A percentile compares a stretch with the other conserved stretches of the same genome.
phyloP scores from a whole-genome alignment of 1,140 invertebrate genomes.

The Cotesia glomerata region DNA sequence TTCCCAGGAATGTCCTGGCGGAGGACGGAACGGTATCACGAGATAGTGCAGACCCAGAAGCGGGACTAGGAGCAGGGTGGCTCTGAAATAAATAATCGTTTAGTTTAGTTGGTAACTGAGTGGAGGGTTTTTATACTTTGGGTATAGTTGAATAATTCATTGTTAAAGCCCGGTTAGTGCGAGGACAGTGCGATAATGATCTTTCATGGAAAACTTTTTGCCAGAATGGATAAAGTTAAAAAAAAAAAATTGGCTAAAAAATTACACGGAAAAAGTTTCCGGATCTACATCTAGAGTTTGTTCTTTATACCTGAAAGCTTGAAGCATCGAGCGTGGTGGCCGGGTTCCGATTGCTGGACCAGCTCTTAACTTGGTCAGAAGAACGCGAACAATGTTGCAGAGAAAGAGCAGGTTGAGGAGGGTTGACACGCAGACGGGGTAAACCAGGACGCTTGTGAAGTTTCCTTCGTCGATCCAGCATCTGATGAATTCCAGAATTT shows the following conservation, averaged over 20 bases:
- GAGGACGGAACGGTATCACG: constrained; percentile 86
- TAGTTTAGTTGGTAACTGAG: background rate
- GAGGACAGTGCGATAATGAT: background rate
- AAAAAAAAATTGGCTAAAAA: background rate
- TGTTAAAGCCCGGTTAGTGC: no score
- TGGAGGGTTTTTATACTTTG: background rate
- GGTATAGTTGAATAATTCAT: background rate
- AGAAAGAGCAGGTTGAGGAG: constrained; percentile 88
- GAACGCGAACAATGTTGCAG: constrained; percentile 90
- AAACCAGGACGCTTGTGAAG: constrained; percentile 76
- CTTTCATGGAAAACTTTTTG: background rate
- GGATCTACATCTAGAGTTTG: background rate
- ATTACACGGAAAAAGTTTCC: background rate
- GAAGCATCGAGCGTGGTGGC: constrained; percentile 73
- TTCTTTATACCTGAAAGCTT: constrained; percentile 75
- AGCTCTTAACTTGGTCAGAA: constrained; percentile 85
- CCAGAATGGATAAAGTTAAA: background rate
- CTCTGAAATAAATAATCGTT: constrained; percentile 65
- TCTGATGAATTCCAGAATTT: constrained; percentile 56
- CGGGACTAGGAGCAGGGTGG: constrained; percentile 86
- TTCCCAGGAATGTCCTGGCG: constrained; percentile 73
- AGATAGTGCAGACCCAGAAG: constrained; percentile 85
- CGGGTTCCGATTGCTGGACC: constrained; percentile 67
- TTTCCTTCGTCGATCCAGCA: constrained; percentile 84
- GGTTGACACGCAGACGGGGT: constrained; percentile 81